phyloP scores from a whole-genome alignment of 2,797 vertebrate genomes.

The Stomatorhinus walkeri region DNA sequence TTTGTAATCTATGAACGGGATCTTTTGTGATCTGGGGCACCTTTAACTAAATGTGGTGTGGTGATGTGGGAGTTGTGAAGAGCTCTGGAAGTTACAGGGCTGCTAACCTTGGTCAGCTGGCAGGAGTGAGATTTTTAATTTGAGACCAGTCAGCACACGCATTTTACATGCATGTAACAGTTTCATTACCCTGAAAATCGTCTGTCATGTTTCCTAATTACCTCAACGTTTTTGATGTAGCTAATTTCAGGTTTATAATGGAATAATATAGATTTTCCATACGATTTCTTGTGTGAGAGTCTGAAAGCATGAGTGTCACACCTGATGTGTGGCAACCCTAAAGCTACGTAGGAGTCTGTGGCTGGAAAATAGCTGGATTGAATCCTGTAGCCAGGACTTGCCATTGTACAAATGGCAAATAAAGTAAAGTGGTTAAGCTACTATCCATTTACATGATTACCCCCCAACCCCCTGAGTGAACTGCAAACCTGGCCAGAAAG shows the following conservation, averaged over 20 bases:
- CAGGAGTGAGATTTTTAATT: background rate
- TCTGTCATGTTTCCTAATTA: background rate
- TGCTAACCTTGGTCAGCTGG: background rate
- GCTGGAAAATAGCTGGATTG: background rate
- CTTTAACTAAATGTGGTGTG: background rate
- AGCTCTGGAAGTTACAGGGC: background rate
- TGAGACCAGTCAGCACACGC: background rate
- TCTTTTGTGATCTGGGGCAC: background rate
- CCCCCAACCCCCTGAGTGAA: background rate
- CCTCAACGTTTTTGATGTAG: background rate
- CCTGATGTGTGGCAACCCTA: background rate
- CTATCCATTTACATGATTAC: background rate
- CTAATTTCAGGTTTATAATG: background rate
- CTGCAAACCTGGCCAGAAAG: background rate
- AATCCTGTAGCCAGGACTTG: background rate
- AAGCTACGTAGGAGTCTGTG: background rate
- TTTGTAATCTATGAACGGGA: background rate
- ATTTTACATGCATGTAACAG: background rate
- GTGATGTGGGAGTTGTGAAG: background rate
- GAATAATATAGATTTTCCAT: background rate
- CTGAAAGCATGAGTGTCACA: background rate
- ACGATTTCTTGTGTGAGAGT: background rate
- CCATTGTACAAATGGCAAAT: background rate
- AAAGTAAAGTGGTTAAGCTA: background rate
- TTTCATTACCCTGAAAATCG: background rate